Percentiles rank a stretch among this genome's conserved stretches.
Conservation (phyloP, 2,797 vertebrate genomes). For the Zalophus californianus region DNA sequence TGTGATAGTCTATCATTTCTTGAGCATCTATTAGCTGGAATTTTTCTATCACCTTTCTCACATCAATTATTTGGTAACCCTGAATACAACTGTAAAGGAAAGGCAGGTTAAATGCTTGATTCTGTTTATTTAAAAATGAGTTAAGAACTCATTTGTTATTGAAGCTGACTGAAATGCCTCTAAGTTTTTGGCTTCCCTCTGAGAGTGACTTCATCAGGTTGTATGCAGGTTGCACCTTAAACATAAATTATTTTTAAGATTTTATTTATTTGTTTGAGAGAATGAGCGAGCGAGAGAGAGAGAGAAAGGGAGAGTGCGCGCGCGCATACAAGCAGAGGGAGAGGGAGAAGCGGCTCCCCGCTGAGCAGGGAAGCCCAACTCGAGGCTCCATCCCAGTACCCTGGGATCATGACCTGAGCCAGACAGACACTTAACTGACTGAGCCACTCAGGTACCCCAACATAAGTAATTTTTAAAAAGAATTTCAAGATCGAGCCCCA, state of each 20-base stretch:
- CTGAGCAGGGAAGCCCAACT: neutral
- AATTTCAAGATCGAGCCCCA: neutral
- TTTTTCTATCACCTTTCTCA: neutral
- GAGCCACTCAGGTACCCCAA: neutral
- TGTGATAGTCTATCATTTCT: neutral
- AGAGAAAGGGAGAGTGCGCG: neutral
- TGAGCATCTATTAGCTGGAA: neutral
- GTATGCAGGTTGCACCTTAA: neutral
- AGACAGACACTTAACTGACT: neutral
- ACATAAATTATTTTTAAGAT: slow-evolving; percentile 6
- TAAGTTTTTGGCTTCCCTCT: neutral
- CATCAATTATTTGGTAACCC: slow-evolving; percentile 27
- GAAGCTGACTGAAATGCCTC: slow-evolving; percentile 35
- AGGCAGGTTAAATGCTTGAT: neutral
- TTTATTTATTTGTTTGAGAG: neutral
- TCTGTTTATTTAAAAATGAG: slow-evolving; percentile 14
- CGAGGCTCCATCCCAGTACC: neutral
- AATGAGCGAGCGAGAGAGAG: neutral
- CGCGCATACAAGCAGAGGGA: neutral
- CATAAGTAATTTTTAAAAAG: neutral
- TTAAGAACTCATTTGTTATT: slow-evolving; percentile 4
- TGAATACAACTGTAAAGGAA: slow-evolving; percentile 4
- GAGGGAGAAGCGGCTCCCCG: neutral
- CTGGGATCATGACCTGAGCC: neutral
- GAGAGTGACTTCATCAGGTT: neutral